Evolutionary conservation across 2,113 vertebrate species (phyloP).

Genomic region (Capra hircus): DNA sequence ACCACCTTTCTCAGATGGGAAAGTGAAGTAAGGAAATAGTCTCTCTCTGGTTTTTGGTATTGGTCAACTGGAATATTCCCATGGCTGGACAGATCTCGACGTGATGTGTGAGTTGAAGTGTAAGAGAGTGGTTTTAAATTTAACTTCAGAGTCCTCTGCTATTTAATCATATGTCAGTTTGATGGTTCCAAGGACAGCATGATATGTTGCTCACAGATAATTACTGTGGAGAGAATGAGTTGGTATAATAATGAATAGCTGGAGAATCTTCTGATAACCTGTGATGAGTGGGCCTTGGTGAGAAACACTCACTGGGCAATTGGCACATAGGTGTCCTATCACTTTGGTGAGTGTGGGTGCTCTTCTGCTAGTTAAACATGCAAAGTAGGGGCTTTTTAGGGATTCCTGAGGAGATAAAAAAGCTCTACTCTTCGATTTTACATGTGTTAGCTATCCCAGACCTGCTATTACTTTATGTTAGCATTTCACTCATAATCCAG

Average conservation of each 20-base stretch:
- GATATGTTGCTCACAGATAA: conserved; percentile 82
- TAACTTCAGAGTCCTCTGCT: conserved; percentile 76
- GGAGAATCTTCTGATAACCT: conserved; percentile 78
- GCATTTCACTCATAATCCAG: not conserved
- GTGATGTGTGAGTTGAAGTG: conserved; percentile 75
- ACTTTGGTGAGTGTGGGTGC: conserved; percentile 51
- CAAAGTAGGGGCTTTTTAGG: conserved; percentile 41
- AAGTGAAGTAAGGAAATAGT: not conserved
- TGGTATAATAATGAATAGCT: conserved; percentile 76
- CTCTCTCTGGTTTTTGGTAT: not conserved
- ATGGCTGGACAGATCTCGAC: conserved; percentile 55
- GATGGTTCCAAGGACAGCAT: conserved; percentile 82
- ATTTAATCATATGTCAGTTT: conserved; percentile 83
- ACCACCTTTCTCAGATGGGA: not conserved
- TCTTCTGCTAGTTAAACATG: not conserved
- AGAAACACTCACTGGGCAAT: conserved; percentile 72
- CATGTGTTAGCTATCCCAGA: not conserved
- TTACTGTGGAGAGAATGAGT: conserved; percentile 78
- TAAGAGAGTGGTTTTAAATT: conserved; percentile 80
- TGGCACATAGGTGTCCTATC: conserved; percentile 72
- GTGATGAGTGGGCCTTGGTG: conserved; percentile 73
- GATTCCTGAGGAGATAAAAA: conserved; percentile 49
- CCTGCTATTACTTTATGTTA: not conserved
- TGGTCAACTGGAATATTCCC: conserved; percentile 51
- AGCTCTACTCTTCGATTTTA: not conserved